These are phyloP conservation scores for Epizoanthus ramosus DNA, from an alignment of 92 coral and sea anemone genomes.

Conservation along the genomic window DNA sequence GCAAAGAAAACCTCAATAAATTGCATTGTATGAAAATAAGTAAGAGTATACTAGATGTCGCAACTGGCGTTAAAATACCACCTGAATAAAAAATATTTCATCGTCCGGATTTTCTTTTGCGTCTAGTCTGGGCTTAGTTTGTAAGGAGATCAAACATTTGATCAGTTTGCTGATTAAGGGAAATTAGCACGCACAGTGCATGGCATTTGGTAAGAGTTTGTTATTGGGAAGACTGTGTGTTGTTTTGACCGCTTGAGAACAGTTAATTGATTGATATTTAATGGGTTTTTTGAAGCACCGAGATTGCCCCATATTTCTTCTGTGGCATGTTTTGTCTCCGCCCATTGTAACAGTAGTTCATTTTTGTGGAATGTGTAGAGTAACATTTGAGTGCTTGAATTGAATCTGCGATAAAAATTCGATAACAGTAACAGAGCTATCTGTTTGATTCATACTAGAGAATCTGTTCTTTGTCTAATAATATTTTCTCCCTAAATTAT, in stretches of 20 bases:
- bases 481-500: neutral
- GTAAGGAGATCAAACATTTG: constrained; percentile 10
- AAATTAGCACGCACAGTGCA: neutral
- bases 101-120: no score
- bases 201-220: neutral
- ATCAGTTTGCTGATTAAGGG: neutral
- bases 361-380: constrained; percentile 14
- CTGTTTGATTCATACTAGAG: neutral
- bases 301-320: constrained; percentile 21
- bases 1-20: no score
- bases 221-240: neutral
- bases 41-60: no score
- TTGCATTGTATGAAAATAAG: no score
- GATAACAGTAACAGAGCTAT: neutral
- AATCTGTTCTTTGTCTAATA: neutral
- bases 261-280: neutral
- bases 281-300: neutral
- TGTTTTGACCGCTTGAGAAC: neutral
- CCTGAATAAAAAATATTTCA: neutral
- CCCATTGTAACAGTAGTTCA: neutral
- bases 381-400: neutral
- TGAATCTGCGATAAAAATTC: neutral
- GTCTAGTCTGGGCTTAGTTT: neutral
- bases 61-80: neutral
- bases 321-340: neutral